phyloP scores from a whole-genome alignment of 1,140 invertebrate species.

The Drosophila nebulosa region DNA sequence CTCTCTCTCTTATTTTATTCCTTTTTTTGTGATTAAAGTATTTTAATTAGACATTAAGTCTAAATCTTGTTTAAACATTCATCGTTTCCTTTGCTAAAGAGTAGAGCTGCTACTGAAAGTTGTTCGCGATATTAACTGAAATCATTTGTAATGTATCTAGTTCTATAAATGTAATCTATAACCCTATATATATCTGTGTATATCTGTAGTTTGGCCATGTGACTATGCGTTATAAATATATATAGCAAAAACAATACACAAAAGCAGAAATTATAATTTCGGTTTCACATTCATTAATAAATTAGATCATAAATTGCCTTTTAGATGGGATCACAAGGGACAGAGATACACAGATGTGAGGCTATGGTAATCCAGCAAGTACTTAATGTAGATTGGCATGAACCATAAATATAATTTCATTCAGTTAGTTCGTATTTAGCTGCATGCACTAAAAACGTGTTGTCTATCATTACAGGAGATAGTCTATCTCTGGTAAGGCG shows the following conservation, averaged over 20 bases:
- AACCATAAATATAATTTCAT: slow-evolving; percentile 40
- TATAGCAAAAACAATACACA: not conserved
- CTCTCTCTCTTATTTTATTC: not conserved
- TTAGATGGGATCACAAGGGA: not conserved
- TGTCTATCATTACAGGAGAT: not conserved
- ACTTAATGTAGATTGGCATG: slow-evolving; percentile 56
- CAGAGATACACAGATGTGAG: not conserved
- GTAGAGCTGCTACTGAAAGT: slow-evolving; percentile 43
- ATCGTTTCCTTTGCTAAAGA: slow-evolving; percentile 30
- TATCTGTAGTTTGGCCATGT: slow-evolving; percentile 47
- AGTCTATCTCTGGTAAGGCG: slow-evolving; percentile 2
- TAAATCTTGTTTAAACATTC: not conserved
- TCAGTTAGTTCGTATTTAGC: not conserved
- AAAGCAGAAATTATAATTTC: slow-evolving; percentile 45
- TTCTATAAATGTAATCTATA: slow-evolving; percentile 30
- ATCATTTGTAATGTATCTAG: slow-evolving; percentile 40
- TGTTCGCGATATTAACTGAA: slow-evolving; percentile 72
- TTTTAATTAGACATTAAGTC: not conserved
- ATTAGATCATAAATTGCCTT: slow-evolving; percentile 34
- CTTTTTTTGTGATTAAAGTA: not conserved
- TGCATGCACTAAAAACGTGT: slow-evolving; percentile 21
- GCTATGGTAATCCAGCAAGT: slow-evolving; percentile 46
- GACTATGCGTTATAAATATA: slow-evolving; percentile 63
- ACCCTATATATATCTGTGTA: slow-evolving; percentile 26
- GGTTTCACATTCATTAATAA: slow-evolving; percentile 42